Evolutionary conservation across 2,888 invertebrate genomes (phyloP).

Genomic region (Leucoptera coffeella): DNA sequence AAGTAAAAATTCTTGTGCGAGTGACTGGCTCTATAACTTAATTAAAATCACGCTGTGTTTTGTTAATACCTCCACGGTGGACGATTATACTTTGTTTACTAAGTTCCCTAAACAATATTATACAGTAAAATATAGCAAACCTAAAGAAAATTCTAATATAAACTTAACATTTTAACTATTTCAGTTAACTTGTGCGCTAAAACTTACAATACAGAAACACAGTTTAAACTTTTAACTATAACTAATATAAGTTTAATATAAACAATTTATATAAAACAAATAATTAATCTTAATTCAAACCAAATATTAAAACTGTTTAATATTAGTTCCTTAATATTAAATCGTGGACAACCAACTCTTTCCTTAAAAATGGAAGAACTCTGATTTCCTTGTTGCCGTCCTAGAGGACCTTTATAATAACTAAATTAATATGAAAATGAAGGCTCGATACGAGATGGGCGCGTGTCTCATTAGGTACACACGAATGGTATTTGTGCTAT

Average conservation of each 20-base stretch:
- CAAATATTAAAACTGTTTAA: slow-evolving; percentile 15
- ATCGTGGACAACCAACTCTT: slow-evolving; percentile 19
- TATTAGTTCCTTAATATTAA: slow-evolving; percentile 14
- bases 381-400: slow-evolving; percentile 35
- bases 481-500: slow-evolving; percentile 22
- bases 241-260: not conserved
- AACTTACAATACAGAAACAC: slow-evolving; percentile 33
- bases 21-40: slow-evolving; percentile 40
- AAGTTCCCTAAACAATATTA: slow-evolving; percentile 23
- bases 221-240: slow-evolving; percentile 12
- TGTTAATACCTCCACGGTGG: slow-evolving; percentile 47
- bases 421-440: too few species aligned
- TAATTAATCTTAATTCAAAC: slow-evolving; percentile 11
- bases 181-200: slow-evolving; percentile 33
- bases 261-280: not conserved
- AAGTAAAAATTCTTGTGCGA: too few species aligned
- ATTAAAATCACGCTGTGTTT: slow-evolving; percentile 35
- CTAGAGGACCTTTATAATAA: too few species aligned
- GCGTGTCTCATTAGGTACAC: too few species aligned
- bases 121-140: slow-evolving; percentile 37
- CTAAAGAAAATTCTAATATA: slow-evolving; percentile 18
- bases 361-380: slow-evolving; percentile 52
- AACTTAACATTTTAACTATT: slow-evolving; percentile 20
- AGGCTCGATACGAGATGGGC: too few species aligned
- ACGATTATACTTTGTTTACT: slow-evolving; percentile 27